phyloP scores from a whole-genome alignment of 2,113 vertebrate genomes.

The Ceyx cyanopectus region DNA sequence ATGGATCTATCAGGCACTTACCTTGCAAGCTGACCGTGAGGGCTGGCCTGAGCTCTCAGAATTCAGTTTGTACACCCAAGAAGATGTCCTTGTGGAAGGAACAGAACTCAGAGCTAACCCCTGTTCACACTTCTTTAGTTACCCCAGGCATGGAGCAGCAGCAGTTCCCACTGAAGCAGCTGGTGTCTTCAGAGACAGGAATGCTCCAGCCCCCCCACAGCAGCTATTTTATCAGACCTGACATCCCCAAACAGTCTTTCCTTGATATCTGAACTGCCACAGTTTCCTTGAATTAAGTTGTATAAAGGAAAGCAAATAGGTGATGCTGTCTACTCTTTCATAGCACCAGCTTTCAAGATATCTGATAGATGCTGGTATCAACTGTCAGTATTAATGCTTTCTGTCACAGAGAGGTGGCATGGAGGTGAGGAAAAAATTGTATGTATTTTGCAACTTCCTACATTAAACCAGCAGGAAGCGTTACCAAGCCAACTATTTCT shows the following conservation, averaged over 20 bases:
- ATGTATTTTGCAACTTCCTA: background rate
- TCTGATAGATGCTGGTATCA: background rate
- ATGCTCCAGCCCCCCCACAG: background rate
- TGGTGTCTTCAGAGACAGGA: background rate
- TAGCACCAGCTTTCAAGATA: background rate
- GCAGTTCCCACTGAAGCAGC: background rate
- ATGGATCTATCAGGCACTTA: fast-evolving
- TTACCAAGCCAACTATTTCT: background rate
- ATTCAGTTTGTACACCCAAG: background rate
- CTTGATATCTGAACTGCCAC: background rate
- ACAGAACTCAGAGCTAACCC: background rate
- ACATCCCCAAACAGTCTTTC: background rate
- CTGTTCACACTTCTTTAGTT: background rate
- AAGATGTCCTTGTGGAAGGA: fast-evolving
- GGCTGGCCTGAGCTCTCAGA: background rate
- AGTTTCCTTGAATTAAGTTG: background rate
- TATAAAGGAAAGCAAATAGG: background rate
- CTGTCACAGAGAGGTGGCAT: background rate
- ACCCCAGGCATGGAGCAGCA: background rate
- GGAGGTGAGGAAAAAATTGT: background rate
- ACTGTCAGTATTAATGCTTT: background rate
- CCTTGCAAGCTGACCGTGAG: fast-evolving
- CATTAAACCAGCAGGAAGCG: background rate
- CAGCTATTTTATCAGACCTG: background rate
- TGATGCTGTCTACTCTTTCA: background rate